Base-by-base conservation (phyloP, 2,888 invertebrate genomes). In the Enoplolaimus lenunculus region DNA sequence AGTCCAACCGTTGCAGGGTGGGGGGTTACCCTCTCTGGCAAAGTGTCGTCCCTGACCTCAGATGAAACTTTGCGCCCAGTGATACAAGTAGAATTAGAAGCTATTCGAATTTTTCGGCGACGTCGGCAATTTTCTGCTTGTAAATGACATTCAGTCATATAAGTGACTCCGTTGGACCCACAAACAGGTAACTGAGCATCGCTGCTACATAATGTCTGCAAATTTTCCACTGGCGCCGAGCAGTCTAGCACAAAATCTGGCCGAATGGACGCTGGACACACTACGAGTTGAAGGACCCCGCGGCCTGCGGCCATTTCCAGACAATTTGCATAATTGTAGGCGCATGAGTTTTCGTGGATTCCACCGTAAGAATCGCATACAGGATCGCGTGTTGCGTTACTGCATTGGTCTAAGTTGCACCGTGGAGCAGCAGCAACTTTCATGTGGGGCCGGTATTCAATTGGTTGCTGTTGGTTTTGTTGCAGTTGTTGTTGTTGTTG, bases 281-380 rank as follows among this genome's bases (percentile, higher is more conserved):
- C 7, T 3, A n/a, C 34, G 29, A 66, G 31, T 2, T 2, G 33
- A 34, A 66, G 31, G 2, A 13, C 3, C 2, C 67, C 67, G 13
- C 67, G 30, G 7, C 67, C 67, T 2, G 13, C 34, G n/a, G 31
- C 33, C 67, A 66, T 29, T n/a, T n/a, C 21, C 33, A 66, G 33
- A 66, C 67, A 66, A 34, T 66, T 66, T 7, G 30, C 34, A n/a
- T 66, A 66, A 31, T 66, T 34, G 33, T 66, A 66, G 29, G 34
- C 3, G 34, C 67, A 66, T 13, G 31, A n/a, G 34, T 66, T 66
- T 31, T 31, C 31, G n/a, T 66, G 67, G n/a, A 66, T 31, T 34
- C 34, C 21, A 13, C 67, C 67, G 3, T 21, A 66, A n/a, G 67
- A 34, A 66, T 66, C 67, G 31, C 67, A 66, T 31, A 33, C 30